phyloP scores from a whole-genome alignment of 2,797 vertebrate species.

The Perdix hodgsoniae region DNA sequence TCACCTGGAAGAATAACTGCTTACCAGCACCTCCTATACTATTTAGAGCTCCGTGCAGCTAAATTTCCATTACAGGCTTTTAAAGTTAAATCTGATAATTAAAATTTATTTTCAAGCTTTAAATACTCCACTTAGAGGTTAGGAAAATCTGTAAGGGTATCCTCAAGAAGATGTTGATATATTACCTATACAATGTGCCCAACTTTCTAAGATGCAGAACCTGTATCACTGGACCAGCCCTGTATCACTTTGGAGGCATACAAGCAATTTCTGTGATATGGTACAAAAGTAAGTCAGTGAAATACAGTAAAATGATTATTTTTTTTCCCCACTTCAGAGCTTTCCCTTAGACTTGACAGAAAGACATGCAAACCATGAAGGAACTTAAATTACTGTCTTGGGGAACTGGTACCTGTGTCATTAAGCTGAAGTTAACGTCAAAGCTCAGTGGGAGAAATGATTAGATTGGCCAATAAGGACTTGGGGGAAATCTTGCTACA shows the following conservation, averaged over 20 bases:
- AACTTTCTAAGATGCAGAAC: background rate
- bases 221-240: no score
- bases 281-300: background rate
- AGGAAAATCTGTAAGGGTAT: background rate
- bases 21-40: no score
- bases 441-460: background rate
- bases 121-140: background rate
- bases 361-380: accelerated
- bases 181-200: background rate
- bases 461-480: background rate
- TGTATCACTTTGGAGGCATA: background rate
- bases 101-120: background rate
- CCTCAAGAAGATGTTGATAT: background rate
- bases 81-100: accelerated
- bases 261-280: background rate
- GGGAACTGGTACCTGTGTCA: background rate
- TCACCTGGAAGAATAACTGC: accelerated
- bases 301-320: background rate
- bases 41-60: no score
- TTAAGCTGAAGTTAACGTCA: background rate
- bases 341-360: background rate
- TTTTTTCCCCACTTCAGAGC: background rate
- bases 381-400: accelerated
- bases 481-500: accelerated
- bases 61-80: background rate